Conservation (phyloP, 2,113 vertebrate species). For the Psophia crepitans region DNA sequence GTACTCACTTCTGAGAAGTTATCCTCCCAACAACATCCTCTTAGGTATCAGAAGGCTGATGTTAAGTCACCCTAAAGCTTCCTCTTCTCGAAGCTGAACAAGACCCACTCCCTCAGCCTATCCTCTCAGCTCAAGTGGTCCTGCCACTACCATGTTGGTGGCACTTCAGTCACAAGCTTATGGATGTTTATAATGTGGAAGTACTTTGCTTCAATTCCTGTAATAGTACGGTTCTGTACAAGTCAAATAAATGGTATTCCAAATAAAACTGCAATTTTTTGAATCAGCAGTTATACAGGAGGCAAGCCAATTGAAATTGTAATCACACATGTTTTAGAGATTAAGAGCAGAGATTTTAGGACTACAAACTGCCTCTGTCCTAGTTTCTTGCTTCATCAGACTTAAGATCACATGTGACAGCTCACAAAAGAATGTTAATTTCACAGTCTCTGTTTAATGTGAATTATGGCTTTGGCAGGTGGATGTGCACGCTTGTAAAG, state of each 20-base stretch:
- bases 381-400: background rate
- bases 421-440: background rate
- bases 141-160: background rate
- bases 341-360: background rate
- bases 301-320: background rate
- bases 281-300: background rate
- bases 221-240: background rate
- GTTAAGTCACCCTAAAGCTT: background rate
- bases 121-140: background rate
- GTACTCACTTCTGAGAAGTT: background rate
- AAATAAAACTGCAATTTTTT: background rate
- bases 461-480: conserved; percentile 3
- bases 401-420: background rate
- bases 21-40: background rate
- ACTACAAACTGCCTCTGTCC: background rate
- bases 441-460: background rate
- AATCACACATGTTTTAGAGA: background rate
- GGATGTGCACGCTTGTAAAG: background rate
- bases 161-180: background rate
- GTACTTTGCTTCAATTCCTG: background rate
- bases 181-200: background rate
- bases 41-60: background rate
- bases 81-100: background rate
- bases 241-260: background rate
- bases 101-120: background rate